Evolutionary conservation across 2,113 vertebrate genomes (phyloP), one percentile per base, ranked within the genome.

Genomic region (Myanophis thanlyinensis): DNA sequence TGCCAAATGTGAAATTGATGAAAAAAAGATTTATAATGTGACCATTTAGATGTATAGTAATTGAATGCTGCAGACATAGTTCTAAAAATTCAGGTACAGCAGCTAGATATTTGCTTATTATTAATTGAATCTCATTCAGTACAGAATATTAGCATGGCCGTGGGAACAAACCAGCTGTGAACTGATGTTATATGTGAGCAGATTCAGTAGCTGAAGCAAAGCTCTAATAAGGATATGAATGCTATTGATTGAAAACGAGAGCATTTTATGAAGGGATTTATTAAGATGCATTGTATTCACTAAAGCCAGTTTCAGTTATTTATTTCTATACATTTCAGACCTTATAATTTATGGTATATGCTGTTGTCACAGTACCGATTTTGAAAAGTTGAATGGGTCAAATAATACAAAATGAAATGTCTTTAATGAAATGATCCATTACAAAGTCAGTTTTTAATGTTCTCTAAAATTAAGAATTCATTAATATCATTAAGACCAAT

Each of bases 1-100:
- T 98, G 97, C 98, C 97, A 98, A 95, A 98, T 93, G 90, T 87
- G 92, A 94, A 92, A 35, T 93, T 91, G 5, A 47, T 1, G 52
- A 91, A 94, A 91, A 18, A 80, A 44, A 49, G 86, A 93, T 94
- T 93, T 94, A 93, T 95, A 94, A 93, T 91, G 94, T 97, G 89
- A 95, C 93, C 88, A 80, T 95, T 95, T 96, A 96, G 95, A 95
- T 92, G 44, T 94, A 67, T 94, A 93, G 92, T 91, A 88, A 23
- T 25, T 90, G 94, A 91, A 94, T 94, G 95, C 93, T 94, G 94
- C 96, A 96, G 96, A 90, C 51, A 15, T 90, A 88, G 49, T 94
- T 94, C 88, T 91, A 92, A 88, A 91, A 96, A 62, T 96, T 96
- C 93, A 94, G 95, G 95, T 95, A 85, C 95, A 56, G 44, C 67